A percentile compares a stretch with the other conserved stretches of the same genome.
Evolutionary conservation across 2,888 invertebrate genomes (phyloP).

Genomic region (Amaurobius ferox): DNA sequence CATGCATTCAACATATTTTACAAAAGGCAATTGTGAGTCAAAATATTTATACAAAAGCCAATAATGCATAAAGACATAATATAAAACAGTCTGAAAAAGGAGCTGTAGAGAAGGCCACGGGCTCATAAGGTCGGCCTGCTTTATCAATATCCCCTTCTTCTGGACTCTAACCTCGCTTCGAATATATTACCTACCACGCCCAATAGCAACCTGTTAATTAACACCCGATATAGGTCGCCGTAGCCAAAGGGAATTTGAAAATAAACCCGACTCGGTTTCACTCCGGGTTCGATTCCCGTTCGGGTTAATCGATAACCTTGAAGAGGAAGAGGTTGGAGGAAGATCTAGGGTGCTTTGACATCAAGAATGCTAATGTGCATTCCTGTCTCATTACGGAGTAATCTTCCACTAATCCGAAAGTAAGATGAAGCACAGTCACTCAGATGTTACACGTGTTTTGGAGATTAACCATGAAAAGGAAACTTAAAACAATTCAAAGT

Average conservation of each 20-base stretch:
- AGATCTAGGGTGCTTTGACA: background rate
- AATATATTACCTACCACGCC: constrained; percentile 38
- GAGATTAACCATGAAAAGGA: no score
- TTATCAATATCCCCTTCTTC: constrained; percentile 18
- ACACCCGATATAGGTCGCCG: constrained; percentile 36
- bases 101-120: background rate
- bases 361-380: background rate
- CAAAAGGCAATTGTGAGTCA: background rate
- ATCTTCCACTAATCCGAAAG: no score
- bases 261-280: constrained; percentile 33
- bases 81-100: background rate
- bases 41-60: background rate
- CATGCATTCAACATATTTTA: background rate
- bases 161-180: constrained; percentile 27
- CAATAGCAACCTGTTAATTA: constrained; percentile 46
- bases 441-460: no score
- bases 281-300: background rate
- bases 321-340: background rate
- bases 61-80: background rate
- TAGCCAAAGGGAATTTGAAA: constrained; percentile 33
- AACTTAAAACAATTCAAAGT: no score
- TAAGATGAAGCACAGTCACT: no score
- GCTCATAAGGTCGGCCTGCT: constrained; percentile 13
- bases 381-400: background rate
- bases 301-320: background rate